Evolutionary conservation across 2,797 vertebrate species (phyloP), one percentile per base, ranked within the genome.

Genomic region (Tarsius wallacei): DNA sequence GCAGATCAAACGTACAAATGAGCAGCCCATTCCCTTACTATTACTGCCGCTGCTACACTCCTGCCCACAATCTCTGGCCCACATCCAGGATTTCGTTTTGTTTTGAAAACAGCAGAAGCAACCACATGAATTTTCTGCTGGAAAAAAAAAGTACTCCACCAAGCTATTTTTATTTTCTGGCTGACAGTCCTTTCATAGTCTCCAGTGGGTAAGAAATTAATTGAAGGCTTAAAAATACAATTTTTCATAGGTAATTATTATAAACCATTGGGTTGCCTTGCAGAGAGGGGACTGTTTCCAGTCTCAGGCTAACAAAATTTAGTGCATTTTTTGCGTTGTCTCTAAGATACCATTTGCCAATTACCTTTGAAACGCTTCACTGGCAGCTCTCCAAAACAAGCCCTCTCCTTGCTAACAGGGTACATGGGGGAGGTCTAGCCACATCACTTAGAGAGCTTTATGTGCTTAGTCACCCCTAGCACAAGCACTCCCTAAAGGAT

Each of bases 301-400:
- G 33, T 94, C 78, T 55, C 78, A 28, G 73, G 28, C 55, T 74
- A 82, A 71, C 66, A 94, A 81, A 94, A 88, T 64, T 74, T 59
- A 17, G 12, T 47, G 82, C n/a, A 28, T 61, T 94, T 83, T 78
- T 64, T 83, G 80, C 78, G 70, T 80, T 73, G 55, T 90, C 74
- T 96, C 86, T 86, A 96, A 96, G 64, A 97, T 86, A 88, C 95
- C 91, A 59, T 59, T 97, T 90, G 71, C 66, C 90, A 94, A 91
- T 93, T 96, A 96, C 59, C 85, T 94, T 93, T 84, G 87, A 93
- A 94, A 98, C 26, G 88, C 53, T 88, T 96, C 77, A 8, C 42
- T 64, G 88, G 84, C 87, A 83, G 78, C 63, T 87, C 90, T 94
- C 77, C 87, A 74, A 93, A 93, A 71, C 85, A 73, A 82, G 74